Base-by-base conservation (phyloP, 35 echinoderm and acorn worm species). In the Holothuria glaberrima region DNA sequence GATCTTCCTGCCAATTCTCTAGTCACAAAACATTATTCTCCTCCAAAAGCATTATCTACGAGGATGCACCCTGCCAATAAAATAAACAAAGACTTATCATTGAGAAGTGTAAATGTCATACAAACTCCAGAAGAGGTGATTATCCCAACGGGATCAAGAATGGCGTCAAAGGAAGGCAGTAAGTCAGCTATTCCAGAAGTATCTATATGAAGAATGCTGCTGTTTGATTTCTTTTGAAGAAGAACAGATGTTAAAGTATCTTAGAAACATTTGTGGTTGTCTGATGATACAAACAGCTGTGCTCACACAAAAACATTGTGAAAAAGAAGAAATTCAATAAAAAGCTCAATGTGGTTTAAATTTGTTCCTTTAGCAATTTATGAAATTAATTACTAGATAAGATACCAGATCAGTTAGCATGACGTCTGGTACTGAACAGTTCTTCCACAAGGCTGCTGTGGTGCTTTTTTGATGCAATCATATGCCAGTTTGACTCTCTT, bases 61-160 rank as follows among this genome's bases (percentile, higher is more conserved):
- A 35, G 89, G 10, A 92, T 99, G 73, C 97, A 99, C 67, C 88
- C 83, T 9, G 85, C 71, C 0, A 99, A 99, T 84, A 92, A 88
- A 83, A 95, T 95, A 48, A 95, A 99, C 64, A 99, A 95, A 75
- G 97, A 99, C 88, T 77, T 94, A 29, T 63, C 69, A 34, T 82
- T 99, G 33, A 52, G 97, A 28, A 97, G 82, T 32, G 71, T 94
- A 0, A 92, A 88, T 36, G 90, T 94, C 14, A 76, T 97, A 50
- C 92, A 94, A 59, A 97, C 95, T n/a, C 92, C 95, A 29, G 89
- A 97, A 66, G 67, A 93, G 38, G 73, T 95, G 19, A 44, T 87
- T 5, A 59, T 95, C 36, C 94, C 86, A 68, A 83, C 93, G 0
- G 72, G 83, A 46, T 80, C 90, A 26, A 67, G 88, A 33, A 54